phyloP scores from a whole-genome alignment of 2,888 invertebrate genomes.

The Agrotis exclamationis region DNA sequence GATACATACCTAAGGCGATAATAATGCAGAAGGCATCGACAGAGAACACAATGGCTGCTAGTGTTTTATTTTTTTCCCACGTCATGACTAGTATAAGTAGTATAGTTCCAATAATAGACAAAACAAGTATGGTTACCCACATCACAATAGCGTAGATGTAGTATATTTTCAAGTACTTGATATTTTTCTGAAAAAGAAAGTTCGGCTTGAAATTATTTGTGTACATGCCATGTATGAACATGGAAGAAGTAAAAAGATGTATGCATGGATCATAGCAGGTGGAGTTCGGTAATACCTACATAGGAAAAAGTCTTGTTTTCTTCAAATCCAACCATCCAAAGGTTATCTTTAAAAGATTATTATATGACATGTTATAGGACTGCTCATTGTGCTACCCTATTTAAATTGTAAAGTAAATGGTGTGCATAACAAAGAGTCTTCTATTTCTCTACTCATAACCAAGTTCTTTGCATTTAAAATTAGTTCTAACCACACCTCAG shows the following conservation, averaged over 20 bases:
- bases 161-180: constrained; percentile 34
- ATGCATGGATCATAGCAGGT: too few species aligned
- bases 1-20: too few species aligned
- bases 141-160: constrained; percentile 40
- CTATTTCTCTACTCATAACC: too few species aligned
- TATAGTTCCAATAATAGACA: not conserved
- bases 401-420: too few species aligned
- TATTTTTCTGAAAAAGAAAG: constrained; percentile 45
- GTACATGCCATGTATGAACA: not conserved
- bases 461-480: too few species aligned
- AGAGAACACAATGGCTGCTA: not conserved
- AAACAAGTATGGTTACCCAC: constrained; percentile 3
- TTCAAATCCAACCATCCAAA: too few species aligned
- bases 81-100: not conserved
- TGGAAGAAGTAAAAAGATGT: not conserved
- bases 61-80: rapidly evolving
- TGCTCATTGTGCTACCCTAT: too few species aligned
- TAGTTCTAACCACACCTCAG: too few species aligned
- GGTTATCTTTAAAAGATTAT: too few species aligned
- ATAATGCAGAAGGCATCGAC: too few species aligned
- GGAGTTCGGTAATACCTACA: not conserved
- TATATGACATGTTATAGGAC: too few species aligned
- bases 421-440: too few species aligned
- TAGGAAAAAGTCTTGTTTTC: not conserved
- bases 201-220: not conserved